These are phyloP conservation scores for Alcis repandata DNA, from an alignment of 2,888 invertebrate genomes.

Conservation along the genomic window DNA sequence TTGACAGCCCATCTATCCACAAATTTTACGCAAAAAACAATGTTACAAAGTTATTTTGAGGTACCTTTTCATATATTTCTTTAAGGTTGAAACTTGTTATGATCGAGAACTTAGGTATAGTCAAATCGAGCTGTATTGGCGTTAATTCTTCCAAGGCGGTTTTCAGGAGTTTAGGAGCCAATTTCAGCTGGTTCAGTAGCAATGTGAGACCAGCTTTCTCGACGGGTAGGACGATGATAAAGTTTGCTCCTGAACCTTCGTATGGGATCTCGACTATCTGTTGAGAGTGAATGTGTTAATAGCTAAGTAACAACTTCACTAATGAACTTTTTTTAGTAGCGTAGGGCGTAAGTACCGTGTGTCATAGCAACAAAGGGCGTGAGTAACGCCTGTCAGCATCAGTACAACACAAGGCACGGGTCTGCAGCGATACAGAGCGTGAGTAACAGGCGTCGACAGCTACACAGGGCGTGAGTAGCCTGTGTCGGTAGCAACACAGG, in stretches of 20 bases:
- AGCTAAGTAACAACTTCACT: neutral
- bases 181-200: constrained; percentile 58
- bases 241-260: constrained; percentile 86
- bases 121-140: constrained; percentile 82
- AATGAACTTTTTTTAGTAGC: too few relatives aligned
- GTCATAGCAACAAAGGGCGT: too few relatives aligned
- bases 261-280: constrained; percentile 91
- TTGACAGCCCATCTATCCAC: too few relatives aligned
- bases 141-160: constrained; percentile 82
- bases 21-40: too few relatives aligned
- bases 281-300: constrained; percentile 1
- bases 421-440: too few relatives aligned
- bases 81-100: constrained; percentile 15
- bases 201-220: constrained; percentile 84
- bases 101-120: constrained; percentile 77
- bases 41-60: too few relatives aligned
- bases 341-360: too few relatives aligned
- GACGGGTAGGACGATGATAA: constrained; percentile 91
- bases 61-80: constrained; percentile 58
- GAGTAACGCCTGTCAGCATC: too few relatives aligned
- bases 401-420: too few relatives aligned
- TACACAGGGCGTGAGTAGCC: neutral
- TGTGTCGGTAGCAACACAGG: too few relatives aligned
- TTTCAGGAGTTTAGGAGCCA: constrained; percentile 58
- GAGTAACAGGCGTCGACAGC: too few relatives aligned